Conservation (phyloP, 2,797 vertebrate species). For the Centropyge bicolor region DNA sequence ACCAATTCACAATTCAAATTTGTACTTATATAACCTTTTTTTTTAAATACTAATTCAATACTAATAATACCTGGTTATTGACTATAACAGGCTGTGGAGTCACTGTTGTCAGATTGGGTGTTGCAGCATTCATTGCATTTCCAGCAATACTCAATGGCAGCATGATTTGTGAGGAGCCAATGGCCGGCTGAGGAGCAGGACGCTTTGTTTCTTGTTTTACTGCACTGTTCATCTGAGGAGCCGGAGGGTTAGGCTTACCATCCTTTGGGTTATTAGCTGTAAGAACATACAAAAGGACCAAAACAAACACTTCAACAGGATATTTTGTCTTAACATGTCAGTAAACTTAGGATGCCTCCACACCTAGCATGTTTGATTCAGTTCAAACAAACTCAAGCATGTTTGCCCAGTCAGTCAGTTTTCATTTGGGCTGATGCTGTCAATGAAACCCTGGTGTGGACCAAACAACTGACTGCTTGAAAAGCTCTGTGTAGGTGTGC, state of each 20-base stretch:
- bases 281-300: constrained; percentile 25
- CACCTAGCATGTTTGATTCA: no score
- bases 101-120: constrained; percentile 74
- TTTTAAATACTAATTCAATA: background rate
- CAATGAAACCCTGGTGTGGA: no score
- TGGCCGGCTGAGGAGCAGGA: constrained; percentile 72
- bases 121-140: constrained; percentile 51
- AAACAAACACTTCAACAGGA: constrained; percentile 15
- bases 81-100: constrained; percentile 78
- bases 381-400: no score
- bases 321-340: background rate
- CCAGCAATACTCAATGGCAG: constrained; percentile 80
- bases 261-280: constrained; percentile 75
- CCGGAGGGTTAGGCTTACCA: constrained; percentile 33
- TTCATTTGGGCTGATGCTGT: no score
- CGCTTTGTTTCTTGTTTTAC: constrained; percentile 45
- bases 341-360: background rate
- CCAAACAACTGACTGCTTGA: no score
- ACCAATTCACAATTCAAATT: background rate
- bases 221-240: constrained; percentile 41
- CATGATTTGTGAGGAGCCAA: constrained; percentile 76
- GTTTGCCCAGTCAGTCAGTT: no score
- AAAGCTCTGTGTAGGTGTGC: no score
- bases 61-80: constrained; percentile 77
- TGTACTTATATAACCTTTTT: background rate